These are phyloP conservation scores for Pseudomugil tenellus DNA, from an alignment of 2,797 vertebrate species.

Conservation along the genomic window DNA sequence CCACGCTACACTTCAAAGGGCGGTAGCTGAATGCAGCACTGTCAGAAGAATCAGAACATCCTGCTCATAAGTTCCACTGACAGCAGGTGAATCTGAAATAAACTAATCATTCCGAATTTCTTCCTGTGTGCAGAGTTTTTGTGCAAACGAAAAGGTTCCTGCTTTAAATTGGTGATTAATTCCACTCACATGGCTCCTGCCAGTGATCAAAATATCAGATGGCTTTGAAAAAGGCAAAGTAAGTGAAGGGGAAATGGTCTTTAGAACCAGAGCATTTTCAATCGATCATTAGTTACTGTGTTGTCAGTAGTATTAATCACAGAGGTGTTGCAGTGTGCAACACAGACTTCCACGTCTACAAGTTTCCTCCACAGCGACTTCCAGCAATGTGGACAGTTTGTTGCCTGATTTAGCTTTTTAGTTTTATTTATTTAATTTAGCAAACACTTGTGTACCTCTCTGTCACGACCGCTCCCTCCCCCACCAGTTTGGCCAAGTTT, in stretches of 20 bases:
- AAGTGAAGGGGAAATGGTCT: constrained; percentile 86
- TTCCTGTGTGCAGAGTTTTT: constrained; percentile 30
- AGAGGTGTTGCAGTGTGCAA: constrained; percentile 64
- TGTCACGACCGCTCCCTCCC: not conserved
- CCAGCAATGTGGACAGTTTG: constrained; percentile 7
- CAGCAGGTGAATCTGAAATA: constrained; percentile 39
- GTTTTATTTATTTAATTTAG: not conserved
- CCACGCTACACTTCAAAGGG: constrained; percentile 21
- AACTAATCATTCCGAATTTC: constrained; percentile 45
- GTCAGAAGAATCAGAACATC: not conserved
- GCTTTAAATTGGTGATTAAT: constrained; percentile 79
- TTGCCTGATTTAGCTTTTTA: constrained; percentile 22
- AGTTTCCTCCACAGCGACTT: constrained; percentile 25
- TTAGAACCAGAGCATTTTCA: constrained; percentile 81
- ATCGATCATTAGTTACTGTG: constrained; percentile 84
- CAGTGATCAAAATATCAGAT: constrained; percentile 84
- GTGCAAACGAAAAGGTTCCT: constrained; percentile 63
- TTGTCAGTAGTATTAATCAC: constrained; percentile 86
- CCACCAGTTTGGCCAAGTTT: constrained; percentile 29
- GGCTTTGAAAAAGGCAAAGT: constrained; percentile 81
- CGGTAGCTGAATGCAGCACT: constrained; percentile 14
- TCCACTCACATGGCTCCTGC: constrained; percentile 70
- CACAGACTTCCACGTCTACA: constrained; percentile 35
- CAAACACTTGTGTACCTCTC: constrained; percentile 11
- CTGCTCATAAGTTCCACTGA: constrained; percentile 22